A percentile compares a stretch with the other conserved stretches of the same genome.
phyloP scores from a whole-genome alignment of 2,888 invertebrate species.

The Lasius platythorax region DNA sequence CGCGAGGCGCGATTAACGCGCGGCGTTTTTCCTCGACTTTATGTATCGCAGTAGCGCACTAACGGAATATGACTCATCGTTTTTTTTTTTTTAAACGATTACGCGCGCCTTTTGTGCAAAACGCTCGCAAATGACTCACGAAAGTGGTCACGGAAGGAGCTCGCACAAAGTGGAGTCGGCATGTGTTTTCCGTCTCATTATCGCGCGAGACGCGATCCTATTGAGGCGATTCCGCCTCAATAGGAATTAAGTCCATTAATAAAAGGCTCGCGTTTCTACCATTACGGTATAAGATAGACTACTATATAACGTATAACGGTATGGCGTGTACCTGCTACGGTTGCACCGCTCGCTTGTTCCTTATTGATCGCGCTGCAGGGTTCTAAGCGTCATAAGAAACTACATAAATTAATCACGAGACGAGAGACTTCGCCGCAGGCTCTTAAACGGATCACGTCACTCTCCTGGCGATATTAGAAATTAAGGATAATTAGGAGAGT shows the following conservation, averaged over 20 bases:
- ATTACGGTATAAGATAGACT: not conserved
- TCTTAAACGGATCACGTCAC: conserved; percentile 40
- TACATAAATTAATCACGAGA: conserved; percentile 52
- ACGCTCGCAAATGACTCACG: conserved; percentile 10
- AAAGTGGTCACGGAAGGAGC: not conserved
- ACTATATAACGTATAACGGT: not conserved
- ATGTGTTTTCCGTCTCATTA: conserved; percentile 44
- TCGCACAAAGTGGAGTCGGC: not conserved
- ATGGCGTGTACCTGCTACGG: conserved; percentile 22
- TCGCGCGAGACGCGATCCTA: conserved; percentile 52
- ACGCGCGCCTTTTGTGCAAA: conserved; percentile 2
- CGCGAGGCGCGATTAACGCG: conserved; percentile 5
- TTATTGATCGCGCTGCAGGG: conserved; percentile 46
- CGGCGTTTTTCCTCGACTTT: not conserved
- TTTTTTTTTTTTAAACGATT: not conserved
- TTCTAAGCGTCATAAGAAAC: conserved; percentile 46
- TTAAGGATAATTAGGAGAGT: conserved; percentile 43
- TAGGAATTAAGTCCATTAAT: conserved; percentile 69
- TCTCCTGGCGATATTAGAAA: conserved; percentile 22
- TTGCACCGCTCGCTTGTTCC: conserved; percentile 25
- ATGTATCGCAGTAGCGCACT: not conserved
- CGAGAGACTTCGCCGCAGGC: conserved; percentile 10
- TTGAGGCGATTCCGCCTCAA: conserved; percentile 54
- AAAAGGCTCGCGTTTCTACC: conserved; percentile 48
- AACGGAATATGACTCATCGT: not conserved